phyloP scores from a whole-genome alignment of 1,140 invertebrate genomes.

The Eufriesea mexicana region DNA sequence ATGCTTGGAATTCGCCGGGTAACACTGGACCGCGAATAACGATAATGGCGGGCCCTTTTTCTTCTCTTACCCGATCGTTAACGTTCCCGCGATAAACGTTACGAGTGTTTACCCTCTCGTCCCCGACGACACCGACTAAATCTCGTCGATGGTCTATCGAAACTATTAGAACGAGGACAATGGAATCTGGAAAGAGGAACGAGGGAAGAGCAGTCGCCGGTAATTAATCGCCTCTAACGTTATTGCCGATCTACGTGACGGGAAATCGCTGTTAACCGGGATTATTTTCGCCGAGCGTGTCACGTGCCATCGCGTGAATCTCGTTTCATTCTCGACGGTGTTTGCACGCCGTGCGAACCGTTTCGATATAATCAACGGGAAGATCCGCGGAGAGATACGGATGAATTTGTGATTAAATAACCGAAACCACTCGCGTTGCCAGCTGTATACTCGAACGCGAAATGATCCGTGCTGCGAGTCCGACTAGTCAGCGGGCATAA shows the following conservation, averaged over 20 bases:
- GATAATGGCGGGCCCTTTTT: conserved; percentile 11
- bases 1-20: conserved; percentile 37
- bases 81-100: conserved; percentile 4
- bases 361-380: not conserved
- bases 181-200: not conserved
- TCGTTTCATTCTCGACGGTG: not conserved
- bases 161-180: not conserved
- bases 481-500: conserved; percentile 13
- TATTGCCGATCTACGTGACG: not conserved
- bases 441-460: conserved; percentile 6
- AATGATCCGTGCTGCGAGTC: conserved; percentile 30
- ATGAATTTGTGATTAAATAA: conserved; percentile 13
- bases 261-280: not conserved
- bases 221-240: not conserved
- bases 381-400: too few species aligned
- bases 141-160: not conserved
- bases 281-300: not conserved
- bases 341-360: not conserved
- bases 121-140: too few species aligned
- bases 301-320: not conserved
- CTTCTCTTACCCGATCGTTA: not conserved
- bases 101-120: not conserved
- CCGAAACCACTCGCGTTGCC: not conserved
- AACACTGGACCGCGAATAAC: conserved; percentile 26
- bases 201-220: not conserved